Evolutionary conservation across 2,888 invertebrate species (phyloP).

Genomic region (Cephonodes hylas): DNA sequence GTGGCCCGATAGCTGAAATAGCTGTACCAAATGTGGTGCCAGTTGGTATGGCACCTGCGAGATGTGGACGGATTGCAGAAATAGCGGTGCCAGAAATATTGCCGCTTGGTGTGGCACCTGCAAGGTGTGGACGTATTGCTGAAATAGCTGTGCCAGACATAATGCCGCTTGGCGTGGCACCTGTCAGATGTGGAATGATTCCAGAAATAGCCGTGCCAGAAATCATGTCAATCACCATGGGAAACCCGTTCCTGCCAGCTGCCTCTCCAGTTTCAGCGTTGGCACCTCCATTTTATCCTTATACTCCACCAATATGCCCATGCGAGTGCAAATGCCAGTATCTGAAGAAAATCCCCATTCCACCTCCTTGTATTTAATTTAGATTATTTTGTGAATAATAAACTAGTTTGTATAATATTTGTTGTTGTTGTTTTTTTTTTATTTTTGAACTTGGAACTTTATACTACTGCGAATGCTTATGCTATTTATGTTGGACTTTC

Average conservation of each 20-base stretch:
- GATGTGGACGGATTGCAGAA: not conserved
- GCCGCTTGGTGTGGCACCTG: not conserved
- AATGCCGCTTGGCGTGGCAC: not conserved
- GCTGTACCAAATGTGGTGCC: not conserved
- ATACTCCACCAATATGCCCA: constrained; percentile 36
- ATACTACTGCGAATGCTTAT: no score
- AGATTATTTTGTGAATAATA: not conserved
- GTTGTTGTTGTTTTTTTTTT: not conserved
- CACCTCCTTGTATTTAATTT: constrained; percentile 54
- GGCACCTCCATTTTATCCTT: constrained; percentile 32
- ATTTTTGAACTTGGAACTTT: not conserved
- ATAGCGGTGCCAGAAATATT: not conserved
- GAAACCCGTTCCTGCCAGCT: constrained; percentile 46
- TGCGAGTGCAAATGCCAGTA: constrained; percentile 43
- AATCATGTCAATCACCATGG: constrained; percentile 13
- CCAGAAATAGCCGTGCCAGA: constrained; percentile 24
- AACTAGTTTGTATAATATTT: not conserved
- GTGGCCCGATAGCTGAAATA: not conserved
- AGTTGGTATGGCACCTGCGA: not conserved
- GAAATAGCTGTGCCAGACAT: not conserved
- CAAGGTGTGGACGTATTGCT: not conserved
- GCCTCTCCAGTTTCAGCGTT: constrained; percentile 51
- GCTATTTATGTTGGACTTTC: no score
- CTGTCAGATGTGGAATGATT: constrained; percentile 2
- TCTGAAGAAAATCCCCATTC: constrained; percentile 58